These are phyloP conservation scores for Neopipo cinnamomea DNA, from an alignment of 2,113 vertebrate species.

Conservation along the genomic window DNA sequence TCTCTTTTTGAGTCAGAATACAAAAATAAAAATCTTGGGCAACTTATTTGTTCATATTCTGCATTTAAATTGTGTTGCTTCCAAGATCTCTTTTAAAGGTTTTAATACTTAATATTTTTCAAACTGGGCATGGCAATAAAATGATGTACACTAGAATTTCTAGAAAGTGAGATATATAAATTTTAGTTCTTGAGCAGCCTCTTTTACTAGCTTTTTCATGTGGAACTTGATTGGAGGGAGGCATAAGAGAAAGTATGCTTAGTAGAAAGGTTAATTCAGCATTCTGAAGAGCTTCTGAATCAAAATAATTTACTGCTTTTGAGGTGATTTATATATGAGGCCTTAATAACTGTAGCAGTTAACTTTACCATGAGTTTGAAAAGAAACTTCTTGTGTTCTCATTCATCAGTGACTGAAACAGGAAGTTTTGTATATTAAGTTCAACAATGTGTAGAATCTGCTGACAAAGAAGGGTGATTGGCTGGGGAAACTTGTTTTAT, in stretches of 20 bases:
- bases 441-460: neutral
- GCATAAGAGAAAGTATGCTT: neutral
- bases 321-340: neutral
- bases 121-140: neutral
- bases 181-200: neutral
- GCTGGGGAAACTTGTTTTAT: neutral
- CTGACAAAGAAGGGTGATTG: neutral
- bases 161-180: neutral
- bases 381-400: neutral
- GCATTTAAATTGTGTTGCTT: neutral
- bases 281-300: neutral
- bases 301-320: fast-evolving
- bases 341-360: neutral
- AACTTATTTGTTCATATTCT: neutral
- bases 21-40: neutral
- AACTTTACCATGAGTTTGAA: neutral
- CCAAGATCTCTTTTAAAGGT: neutral
- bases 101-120: neutral
- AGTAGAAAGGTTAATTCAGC: neutral
- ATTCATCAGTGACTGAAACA: neutral
- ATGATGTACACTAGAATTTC: neutral
- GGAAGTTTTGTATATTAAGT: neutral
- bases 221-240: neutral
- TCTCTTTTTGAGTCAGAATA: neutral
- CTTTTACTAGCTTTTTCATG: neutral